Base-by-base conservation (phyloP, 2,113 vertebrate species). In the Neotoma lepida region DNA sequence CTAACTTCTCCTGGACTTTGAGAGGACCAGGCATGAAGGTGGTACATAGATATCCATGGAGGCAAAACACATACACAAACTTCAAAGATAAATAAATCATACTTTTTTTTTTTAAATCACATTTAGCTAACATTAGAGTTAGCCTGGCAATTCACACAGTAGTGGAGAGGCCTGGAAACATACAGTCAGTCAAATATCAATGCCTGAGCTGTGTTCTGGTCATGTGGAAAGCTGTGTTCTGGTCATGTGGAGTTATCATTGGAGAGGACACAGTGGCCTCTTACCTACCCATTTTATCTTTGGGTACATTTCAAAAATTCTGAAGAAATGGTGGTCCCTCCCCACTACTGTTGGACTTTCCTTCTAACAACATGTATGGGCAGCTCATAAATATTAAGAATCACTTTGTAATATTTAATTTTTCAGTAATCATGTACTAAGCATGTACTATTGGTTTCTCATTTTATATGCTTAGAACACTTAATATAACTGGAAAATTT, bases 401-500 rank as follows among this genome's bases (percentile, higher is more conserved):
- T 70, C 44, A 61, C 22, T 61, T 61, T 33, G 13, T 82, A 17
- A n/a, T 95, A 89, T 74, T 81, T 24, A 56, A 18, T 30, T 58
- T 76, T 77, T 91, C 39, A 33, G 1, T n/a, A 90, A 70, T 63
- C 46, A 81, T 28, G 12, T 68, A 68, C 12, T 82, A 58, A 76
- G 71, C 9, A 91, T 14, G 35, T 54, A 74, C 74, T 89, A 22
- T 70, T 49, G 86, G 4, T 41, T 56, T 68, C 46, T 46, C 51
- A 77, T 86, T 71, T 68, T 90, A 85, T 44, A 28, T 76, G n/a
- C 49, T 58, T 88, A 14, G 33, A 66, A 64, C 63, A 78, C 14
- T 70, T 85, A 95, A 74, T 20, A 66, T 94, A 68, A 80, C 4
- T 91, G 78, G 88, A 61, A 89, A 86, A 89, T 89, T 1, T 84